A percentile compares a stretch with the other conserved stretches of the same genome.
Conservation (phyloP, 2,113 vertebrate species). For the Caloenas nicobarica region DNA sequence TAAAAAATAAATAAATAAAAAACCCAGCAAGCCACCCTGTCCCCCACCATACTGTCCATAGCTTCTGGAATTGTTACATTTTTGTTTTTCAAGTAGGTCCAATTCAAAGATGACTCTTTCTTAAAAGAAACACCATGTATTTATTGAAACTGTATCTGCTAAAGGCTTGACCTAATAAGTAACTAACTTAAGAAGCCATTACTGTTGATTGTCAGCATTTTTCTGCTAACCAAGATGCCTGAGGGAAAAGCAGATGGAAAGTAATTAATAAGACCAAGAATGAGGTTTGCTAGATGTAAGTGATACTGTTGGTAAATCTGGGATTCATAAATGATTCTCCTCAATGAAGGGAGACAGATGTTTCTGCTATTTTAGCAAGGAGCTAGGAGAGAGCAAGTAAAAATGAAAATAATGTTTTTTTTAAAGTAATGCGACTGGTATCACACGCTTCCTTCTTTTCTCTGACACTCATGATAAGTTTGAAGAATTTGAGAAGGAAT, state of each 20-base stretch:
- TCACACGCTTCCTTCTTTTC: background rate
- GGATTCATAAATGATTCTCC: slow-evolving; percentile 62
- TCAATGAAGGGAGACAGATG: slow-evolving; percentile 62
- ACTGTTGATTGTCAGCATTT: slow-evolving; percentile 60
- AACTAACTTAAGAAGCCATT: slow-evolving; percentile 61
- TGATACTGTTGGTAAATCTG: slow-evolving; percentile 75
- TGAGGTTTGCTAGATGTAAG: slow-evolving; percentile 68
- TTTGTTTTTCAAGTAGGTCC: background rate
- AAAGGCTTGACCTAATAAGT: slow-evolving; percentile 60
- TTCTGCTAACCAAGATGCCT: slow-evolving; percentile 59
- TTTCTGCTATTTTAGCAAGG: slow-evolving; percentile 68
- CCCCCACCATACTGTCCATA: background rate
- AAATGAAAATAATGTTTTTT: background rate
- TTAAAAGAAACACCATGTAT: background rate
- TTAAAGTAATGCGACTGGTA: background rate
- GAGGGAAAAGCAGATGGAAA: slow-evolving; percentile 72
- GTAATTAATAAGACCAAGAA: slow-evolving; percentile 73
- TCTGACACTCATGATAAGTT: background rate
- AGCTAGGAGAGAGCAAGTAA: slow-evolving; percentile 8
- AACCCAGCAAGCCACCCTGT: background rate
- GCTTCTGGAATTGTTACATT: background rate
- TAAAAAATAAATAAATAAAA: background rate
- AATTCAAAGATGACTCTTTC: background rate
- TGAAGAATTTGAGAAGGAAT: background rate
- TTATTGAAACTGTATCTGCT: slow-evolving; percentile 45